Evolutionary conservation across 2,888 invertebrate species (phyloP).

Genomic region (Podotricha telesiphe): DNA sequence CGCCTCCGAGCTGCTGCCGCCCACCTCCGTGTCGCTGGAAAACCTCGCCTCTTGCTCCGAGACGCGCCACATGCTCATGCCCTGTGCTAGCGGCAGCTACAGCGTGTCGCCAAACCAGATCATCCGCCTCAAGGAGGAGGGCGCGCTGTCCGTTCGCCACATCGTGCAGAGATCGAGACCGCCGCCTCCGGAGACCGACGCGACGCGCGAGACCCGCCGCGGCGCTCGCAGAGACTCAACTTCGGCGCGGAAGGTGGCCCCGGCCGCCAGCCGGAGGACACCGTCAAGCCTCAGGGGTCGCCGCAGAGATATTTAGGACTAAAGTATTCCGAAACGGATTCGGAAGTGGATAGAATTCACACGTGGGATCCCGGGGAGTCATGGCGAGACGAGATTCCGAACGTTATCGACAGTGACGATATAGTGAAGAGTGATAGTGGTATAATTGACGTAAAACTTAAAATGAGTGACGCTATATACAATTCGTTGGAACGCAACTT

Average conservation of each 20-base stretch:
- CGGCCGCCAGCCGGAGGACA: slow-evolving; percentile 47
- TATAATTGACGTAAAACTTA: slow-evolving; percentile 73
- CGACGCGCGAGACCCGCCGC: slow-evolving; percentile 56
- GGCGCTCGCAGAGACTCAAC: slow-evolving; percentile 17
- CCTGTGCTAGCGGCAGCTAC: slow-evolving; percentile 93
- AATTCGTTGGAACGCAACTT: slow-evolving; percentile 88
- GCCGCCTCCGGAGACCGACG: slow-evolving; percentile 67
- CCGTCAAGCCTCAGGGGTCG: slow-evolving; percentile 53
- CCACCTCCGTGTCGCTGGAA: slow-evolving; percentile 87
- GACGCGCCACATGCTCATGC: slow-evolving; percentile 91
- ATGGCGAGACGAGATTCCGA: slow-evolving; percentile 59
- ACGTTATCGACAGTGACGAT: slow-evolving; percentile 67
- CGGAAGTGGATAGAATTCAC: slow-evolving; percentile 81
- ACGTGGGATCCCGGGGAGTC: slow-evolving; percentile 88
- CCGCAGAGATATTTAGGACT: slow-evolving; percentile 62
- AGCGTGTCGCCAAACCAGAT: slow-evolving; percentile 96
- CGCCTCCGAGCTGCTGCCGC: slow-evolving; percentile 84
- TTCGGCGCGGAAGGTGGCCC: slow-evolving; percentile 10
- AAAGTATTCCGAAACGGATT: slow-evolving; percentile 58
- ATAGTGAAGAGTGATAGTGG: slow-evolving; percentile 82
- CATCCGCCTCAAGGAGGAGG: slow-evolving; percentile 88
- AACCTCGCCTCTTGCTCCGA: slow-evolving; percentile 84
- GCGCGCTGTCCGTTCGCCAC: slow-evolving; percentile 86
- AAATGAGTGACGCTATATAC: slow-evolving; percentile 86
- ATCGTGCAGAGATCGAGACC: slow-evolving; percentile 89